Evolutionary conservation across 2,797 vertebrate genomes (phyloP).

Genomic region (Girardinus metallicus): DNA sequence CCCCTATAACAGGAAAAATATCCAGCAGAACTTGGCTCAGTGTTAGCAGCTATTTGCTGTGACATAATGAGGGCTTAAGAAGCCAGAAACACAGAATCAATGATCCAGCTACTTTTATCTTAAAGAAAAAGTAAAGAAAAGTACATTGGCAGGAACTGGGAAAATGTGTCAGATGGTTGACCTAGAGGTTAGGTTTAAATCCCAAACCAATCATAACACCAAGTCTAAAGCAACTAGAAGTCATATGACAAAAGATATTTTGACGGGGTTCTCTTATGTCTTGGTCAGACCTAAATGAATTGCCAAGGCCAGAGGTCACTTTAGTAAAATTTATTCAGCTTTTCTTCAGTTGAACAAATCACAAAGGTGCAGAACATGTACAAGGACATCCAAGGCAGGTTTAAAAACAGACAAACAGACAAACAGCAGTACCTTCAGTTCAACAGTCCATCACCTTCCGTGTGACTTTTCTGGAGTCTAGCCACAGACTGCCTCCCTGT

Average conservation of each 20-base stretch:
- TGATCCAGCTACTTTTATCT: background rate
- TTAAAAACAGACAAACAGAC: too few relatives aligned
- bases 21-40: background rate
- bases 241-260: background rate
- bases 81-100: background rate
- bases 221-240: background rate
- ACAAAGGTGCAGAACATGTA: too few relatives aligned
- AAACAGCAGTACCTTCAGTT: too few relatives aligned
- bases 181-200: background rate
- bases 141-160: background rate
- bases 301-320: too few relatives aligned
- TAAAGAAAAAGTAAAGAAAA: background rate
- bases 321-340: too few relatives aligned
- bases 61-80: background rate
- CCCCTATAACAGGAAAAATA: background rate
- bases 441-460: too few relatives aligned
- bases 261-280: too few relatives aligned
- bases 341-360: too few relatives aligned
- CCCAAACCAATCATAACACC: background rate
- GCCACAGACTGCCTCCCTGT: too few relatives aligned
- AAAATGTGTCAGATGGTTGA: background rate
- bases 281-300: too few relatives aligned
- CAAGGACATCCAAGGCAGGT: too few relatives aligned
- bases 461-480: too few relatives aligned
- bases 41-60: background rate